phyloP scores from a whole-genome alignment of 2,113 vertebrate genomes.

The Barnardius zonarius region DNA sequence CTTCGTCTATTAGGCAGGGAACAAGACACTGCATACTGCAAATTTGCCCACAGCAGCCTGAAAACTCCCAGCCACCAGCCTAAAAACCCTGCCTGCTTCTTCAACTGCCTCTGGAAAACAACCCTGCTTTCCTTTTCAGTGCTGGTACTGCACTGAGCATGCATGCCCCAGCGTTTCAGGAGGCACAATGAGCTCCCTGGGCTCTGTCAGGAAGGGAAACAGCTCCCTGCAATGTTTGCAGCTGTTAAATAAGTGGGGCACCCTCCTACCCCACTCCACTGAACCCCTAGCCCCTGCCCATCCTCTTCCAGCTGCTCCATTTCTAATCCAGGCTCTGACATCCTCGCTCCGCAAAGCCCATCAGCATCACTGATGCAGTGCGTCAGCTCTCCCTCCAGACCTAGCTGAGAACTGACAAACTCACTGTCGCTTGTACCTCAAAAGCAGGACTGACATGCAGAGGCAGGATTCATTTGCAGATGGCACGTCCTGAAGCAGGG shows the following conservation, averaged over 20 bases:
- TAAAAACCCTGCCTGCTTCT: background rate
- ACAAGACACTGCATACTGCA: background rate
- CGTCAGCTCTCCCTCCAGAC: background rate
- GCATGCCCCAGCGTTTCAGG: background rate
- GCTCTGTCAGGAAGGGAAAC: background rate
- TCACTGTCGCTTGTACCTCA: background rate
- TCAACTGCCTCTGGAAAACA: background rate
- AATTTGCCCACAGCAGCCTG: background rate
- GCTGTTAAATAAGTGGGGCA: background rate
- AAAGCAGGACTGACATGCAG: background rate
- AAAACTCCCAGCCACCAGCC: background rate
- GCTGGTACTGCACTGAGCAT: rapidly evolving
- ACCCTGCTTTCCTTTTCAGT: background rate
- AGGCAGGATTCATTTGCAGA: background rate
- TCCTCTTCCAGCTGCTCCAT: background rate
- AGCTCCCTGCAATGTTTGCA: background rate
- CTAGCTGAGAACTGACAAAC: background rate
- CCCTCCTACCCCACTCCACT: rapidly evolving
- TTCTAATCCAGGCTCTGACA: background rate
- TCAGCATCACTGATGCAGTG: rapidly evolving
- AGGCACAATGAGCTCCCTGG: rapidly evolving
- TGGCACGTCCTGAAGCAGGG: background rate
- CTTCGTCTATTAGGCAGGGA: background rate
- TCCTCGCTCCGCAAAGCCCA: rapidly evolving
- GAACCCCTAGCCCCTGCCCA: background rate